Evolutionary conservation across 2,888 invertebrate species (phyloP), one percentile per base, ranked within the genome.

Genomic region (Ochlodes sylvanus): DNA sequence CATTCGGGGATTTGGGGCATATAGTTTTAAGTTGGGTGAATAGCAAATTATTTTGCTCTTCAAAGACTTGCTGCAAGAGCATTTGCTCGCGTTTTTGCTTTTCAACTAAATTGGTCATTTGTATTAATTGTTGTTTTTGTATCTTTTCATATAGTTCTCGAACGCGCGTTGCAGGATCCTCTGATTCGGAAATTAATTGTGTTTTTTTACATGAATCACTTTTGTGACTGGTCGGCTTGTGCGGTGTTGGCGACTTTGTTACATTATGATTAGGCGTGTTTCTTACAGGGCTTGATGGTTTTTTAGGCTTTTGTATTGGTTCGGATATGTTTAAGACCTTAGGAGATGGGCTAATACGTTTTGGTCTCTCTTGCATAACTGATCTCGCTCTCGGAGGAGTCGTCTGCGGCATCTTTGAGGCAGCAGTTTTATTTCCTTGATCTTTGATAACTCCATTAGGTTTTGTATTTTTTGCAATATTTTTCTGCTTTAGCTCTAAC

Each of bases 51-150:
- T 96, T 95, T 78, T 96, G 96, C 60, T 94, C 94, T 72, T 96
- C 95, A 75, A 96, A 96, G 54, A 94, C 93, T 76, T 95, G 92
- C 75, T 95, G 95, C 73, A 96, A 85, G 32, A 94, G 83, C 57
- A 93, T 83, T 76, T 96, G 96, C 77, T 96, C 96, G 58, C 89
- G 90, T 69, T 95, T 94, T 78, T 96, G 96, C 66, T 95, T 94
- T 42, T 94, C 94, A 3, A 96, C 89, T 62, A 96, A 81, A 63
- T 92, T 94, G 0, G 93, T 86, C 94, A 96, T 95, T 80, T 96
- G 95, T 47, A 92, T 85, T 7, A 95, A 92, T 78, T 97, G 96
- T 71, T 96, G 94, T 42, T 94, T 94, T 75, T 96, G 95, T 70
- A 96, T 88, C 77, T 89, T 92, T 32, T 93, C 92, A 68, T 92